A percentile compares a stretch with the other conserved stretches of the same genome.
phyloP scores from a whole-genome alignment of 2,888 invertebrate genomes.

The Aleiodes alternator region DNA sequence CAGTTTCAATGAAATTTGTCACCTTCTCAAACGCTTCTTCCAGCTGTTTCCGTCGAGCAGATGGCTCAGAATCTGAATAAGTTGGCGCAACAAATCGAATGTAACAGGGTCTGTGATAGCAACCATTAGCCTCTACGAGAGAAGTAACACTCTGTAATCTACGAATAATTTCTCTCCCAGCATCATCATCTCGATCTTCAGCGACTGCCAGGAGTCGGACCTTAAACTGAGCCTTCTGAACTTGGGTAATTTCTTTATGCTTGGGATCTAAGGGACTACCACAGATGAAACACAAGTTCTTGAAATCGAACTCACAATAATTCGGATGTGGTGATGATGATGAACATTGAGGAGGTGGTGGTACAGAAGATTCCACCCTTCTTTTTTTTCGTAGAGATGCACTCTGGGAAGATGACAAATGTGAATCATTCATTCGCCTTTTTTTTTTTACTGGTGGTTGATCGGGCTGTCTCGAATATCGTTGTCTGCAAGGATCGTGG shows the following conservation, averaged over 20 bases:
- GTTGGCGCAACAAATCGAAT: constrained; percentile 1
- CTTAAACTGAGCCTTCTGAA: constrained; percentile 18
- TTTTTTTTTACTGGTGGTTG: constrained; percentile 12
- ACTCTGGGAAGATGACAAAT: background rate
- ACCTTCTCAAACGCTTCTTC: constrained; percentile 33
- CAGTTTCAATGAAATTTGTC: constrained; percentile 10
- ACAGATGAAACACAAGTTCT: constrained; percentile 35
- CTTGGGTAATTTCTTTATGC: constrained; percentile 29
- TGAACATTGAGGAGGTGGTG: no score
- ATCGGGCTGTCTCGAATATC: constrained; percentile 17
- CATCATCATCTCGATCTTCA: constrained; percentile 20
- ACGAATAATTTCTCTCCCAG: constrained; percentile 19
- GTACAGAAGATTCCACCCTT: background rate
- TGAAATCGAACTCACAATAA: constrained; percentile 30
- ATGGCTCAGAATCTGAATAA: background rate
- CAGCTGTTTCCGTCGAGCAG: background rate
- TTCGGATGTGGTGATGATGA: constrained; percentile 1
- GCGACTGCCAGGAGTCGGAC: constrained; percentile 19
- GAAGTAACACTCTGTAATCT: constrained; percentile 18
- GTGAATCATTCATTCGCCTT: background rate
- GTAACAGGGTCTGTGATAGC: constrained; percentile 35
- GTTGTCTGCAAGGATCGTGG: constrained; percentile 18
- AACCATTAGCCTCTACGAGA: constrained; percentile 6
- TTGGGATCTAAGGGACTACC: constrained; percentile 11
- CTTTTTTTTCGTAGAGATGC: background rate